These are phyloP conservation scores for Rhamphomyia laevipes DNA, from an alignment of 2,888 invertebrate genomes.

Conservation along the genomic window DNA sequence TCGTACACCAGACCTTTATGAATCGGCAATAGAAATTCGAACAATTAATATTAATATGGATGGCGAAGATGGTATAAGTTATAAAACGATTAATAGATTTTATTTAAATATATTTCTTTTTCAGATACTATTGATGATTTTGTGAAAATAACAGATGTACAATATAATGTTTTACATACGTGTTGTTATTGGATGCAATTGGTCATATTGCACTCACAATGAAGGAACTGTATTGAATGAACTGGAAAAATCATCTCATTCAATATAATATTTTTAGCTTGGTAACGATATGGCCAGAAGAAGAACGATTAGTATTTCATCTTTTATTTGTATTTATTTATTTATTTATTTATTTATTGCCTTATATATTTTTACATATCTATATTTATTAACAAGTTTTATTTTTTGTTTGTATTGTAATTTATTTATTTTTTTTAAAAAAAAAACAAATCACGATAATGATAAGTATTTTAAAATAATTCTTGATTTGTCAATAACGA, in stretches of 20 bases:
- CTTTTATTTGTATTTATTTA: too few species aligned
- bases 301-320: too few species aligned
- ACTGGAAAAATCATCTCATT: conserved; percentile 37
- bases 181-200: conserved; percentile 61
- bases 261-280: too few species aligned
- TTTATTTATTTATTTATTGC: too few species aligned
- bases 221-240: conserved; percentile 41
- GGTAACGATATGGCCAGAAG: too few species aligned
- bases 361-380: too few species aligned
- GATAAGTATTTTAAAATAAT: too few species aligned
- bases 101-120: background rate
- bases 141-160: conserved; percentile 38
- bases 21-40: conserved; percentile 33
- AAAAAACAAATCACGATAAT: too few species aligned
- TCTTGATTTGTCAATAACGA: too few species aligned
- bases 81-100: background rate
- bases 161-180: conserved; percentile 51
- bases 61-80: conserved; percentile 16
- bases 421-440: too few species aligned
- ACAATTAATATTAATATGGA: conserved; percentile 30
- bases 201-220: conserved; percentile 49
- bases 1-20: conserved; percentile 33
- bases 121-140: conserved; percentile 17
- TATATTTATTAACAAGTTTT: too few species aligned
- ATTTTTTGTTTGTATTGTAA: too few species aligned